Evolutionary conservation across 2,888 invertebrate species (phyloP), one percentile per base, ranked within the genome.

Genomic region (Drepanosiphum platanoidis): DNA sequence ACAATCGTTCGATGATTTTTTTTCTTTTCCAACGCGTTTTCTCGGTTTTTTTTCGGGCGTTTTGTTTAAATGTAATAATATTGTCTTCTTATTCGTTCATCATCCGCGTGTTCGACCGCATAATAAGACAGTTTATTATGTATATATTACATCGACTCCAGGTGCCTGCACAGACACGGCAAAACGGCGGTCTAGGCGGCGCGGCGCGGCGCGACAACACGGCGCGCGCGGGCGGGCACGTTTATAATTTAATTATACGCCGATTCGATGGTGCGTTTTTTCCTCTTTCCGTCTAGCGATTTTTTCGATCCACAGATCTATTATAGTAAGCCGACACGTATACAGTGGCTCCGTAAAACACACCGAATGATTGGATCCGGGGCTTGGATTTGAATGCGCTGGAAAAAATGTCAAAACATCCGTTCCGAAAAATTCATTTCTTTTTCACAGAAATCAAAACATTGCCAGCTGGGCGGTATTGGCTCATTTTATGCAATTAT

Each of bases 161-260:
- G n/a, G n/a, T n/a, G n/a, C n/a, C n/a, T n/a, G 22, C 18, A 52
- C 22, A 22, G 18, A 8, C 15, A 52, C 52, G 18, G 52, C 22
- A 22, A 52, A 52, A 52, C 52, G 22, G 52, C 22, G 3, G 18
- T 15, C 18, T 4, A 15, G 52, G 22, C 52, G 52, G 22, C 22
- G 22, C 52, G 18, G 52, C 3, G 18, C 5, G 18, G 52, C 18
- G 22, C 52, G 52, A 52, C 52, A 22, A 52, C 22, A 52, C 52
- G 18, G 52, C 3, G 18, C 52, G 52, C 52, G 18, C 52, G 22
- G 18, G 22, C 52, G 3, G 18, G 22, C 18, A 22, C 22, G 52
- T 32, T 68, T 68, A n/a, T n/a, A 68, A 68, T 68, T 68, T 34
- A 68, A 34, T 68, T 68, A 68, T 8, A n/a, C n/a, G 22, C 22